These are phyloP conservation scores for Mycetomoellerius zeteki DNA, from an alignment of 1,140 invertebrate species.

Conservation along the genomic window DNA sequence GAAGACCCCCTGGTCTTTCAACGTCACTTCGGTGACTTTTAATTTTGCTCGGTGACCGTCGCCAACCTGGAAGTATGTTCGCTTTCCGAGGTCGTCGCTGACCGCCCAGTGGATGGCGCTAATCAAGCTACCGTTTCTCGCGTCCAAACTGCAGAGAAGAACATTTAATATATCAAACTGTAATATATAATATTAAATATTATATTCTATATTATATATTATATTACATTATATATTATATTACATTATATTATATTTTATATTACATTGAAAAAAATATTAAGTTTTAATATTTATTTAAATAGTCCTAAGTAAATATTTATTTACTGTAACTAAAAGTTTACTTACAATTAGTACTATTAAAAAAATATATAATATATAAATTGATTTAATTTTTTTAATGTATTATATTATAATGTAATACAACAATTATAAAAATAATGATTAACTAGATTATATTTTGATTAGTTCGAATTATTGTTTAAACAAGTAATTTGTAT, in stretches of 20 bases:
- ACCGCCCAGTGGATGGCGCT: conserved; percentile 91
- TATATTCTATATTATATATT: conserved; percentile 4
- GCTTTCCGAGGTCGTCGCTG: conserved; percentile 91
- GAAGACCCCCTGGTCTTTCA: conserved; percentile 93
- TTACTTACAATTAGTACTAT: no score
- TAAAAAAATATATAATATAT: no score
- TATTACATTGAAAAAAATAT: not conserved
- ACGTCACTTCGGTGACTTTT: conserved; percentile 91
- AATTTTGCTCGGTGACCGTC: conserved; percentile 91
- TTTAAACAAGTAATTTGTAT: not conserved
- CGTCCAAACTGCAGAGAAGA: conserved; percentile 90
- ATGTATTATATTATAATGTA: not conserved
- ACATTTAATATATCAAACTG: not conserved
- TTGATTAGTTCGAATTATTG: not conserved
- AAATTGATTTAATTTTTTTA: no score
- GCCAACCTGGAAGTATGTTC: conserved; percentile 92
- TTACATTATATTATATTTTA: not conserved
- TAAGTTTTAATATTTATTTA: no score
- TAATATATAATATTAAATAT: not conserved
- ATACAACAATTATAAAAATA: conserved; percentile 12
- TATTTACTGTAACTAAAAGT: no score
- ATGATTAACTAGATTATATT: not conserved
- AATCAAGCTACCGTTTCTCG: conserved; percentile 89
- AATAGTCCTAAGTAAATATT: no score
- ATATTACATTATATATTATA: not conserved